Percentiles rank a stretch among this genome's conserved stretches.
Conservation (phyloP, 2,113 vertebrate species). For the Electrona antarctica region DNA sequence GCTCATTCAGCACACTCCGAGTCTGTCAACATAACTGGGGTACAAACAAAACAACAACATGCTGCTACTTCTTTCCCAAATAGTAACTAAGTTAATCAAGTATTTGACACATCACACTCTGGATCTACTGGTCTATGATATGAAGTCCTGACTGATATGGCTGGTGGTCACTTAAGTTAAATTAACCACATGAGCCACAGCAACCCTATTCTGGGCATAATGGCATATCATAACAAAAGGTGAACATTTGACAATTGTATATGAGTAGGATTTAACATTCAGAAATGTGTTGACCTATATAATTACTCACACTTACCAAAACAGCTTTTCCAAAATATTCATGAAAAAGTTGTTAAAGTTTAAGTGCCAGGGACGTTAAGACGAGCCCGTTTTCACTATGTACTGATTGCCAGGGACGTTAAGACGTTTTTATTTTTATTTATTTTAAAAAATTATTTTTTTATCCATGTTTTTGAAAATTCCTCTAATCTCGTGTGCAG, state of each 20-base stretch:
- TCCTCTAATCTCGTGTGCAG: too few relatives aligned
- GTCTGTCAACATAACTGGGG: constrained; percentile 58
- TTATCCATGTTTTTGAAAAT: too few relatives aligned
- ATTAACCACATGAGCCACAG: too few relatives aligned
- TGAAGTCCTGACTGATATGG: constrained; percentile 16
- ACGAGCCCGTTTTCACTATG: too few relatives aligned
- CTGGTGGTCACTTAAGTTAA: background rate
- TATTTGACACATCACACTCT: background rate
- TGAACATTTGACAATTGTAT: too few relatives aligned
- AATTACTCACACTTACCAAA: too few relatives aligned
- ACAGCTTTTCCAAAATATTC: constrained; percentile 36
- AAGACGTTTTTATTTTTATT: too few relatives aligned
- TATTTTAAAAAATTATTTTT: too few relatives aligned
- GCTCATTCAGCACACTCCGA: constrained; percentile 66
- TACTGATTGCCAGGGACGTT: too few relatives aligned
- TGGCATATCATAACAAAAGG: too few relatives aligned
- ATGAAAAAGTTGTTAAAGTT: constrained; percentile 73
- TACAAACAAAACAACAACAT: constrained; percentile 18
- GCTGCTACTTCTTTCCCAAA: constrained; percentile 44
- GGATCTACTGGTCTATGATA: constrained; percentile 11
- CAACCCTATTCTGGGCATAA: too few relatives aligned
- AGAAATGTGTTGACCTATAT: background rate
- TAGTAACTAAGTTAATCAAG: constrained; percentile 37
- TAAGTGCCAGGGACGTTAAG: too few relatives aligned
- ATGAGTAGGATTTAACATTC: background rate